phyloP scores from a whole-genome alignment of 2,113 vertebrate genomes.

The Ictidomys tridecemlineatus region DNA sequence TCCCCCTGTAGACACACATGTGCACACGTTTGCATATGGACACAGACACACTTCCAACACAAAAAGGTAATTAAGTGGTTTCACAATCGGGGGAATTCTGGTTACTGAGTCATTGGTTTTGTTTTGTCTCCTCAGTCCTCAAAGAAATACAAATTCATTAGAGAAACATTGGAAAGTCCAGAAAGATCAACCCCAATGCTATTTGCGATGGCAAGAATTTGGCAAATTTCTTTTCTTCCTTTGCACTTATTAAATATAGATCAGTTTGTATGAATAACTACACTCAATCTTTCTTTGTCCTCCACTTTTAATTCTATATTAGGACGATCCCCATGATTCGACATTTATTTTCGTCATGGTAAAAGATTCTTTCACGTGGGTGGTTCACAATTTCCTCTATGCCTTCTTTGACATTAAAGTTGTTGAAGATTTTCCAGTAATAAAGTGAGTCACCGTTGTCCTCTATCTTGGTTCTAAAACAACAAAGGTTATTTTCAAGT shows the following conservation, averaged over 20 bases:
- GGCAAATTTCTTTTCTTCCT: background rate
- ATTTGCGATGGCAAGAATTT: background rate
- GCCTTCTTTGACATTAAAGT: background rate
- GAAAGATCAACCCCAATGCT: background rate
- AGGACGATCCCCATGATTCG: background rate
- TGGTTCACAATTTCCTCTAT: background rate
- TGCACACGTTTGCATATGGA: too few relatives aligned
- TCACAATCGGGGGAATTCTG: background rate
- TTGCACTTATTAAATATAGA: constrained; percentile 15
- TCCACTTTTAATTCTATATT: background rate
- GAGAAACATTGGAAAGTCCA: constrained; percentile 12
- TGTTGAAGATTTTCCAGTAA: background rate
- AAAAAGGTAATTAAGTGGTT: background rate
- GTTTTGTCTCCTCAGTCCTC: background rate
- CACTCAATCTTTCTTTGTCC: background rate
- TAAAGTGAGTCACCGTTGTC: background rate
- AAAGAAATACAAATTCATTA: background rate
- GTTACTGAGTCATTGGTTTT: background rate
- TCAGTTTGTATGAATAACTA: background rate
- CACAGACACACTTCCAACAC: background rate
- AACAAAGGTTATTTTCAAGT: background rate
- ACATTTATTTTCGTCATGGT: background rate
- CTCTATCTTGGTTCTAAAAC: background rate
- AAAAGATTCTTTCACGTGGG: background rate
- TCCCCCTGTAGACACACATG: background rate